Conservation (phyloP, 2,113 vertebrate genomes). For the Cryptotis parvus region DNA sequence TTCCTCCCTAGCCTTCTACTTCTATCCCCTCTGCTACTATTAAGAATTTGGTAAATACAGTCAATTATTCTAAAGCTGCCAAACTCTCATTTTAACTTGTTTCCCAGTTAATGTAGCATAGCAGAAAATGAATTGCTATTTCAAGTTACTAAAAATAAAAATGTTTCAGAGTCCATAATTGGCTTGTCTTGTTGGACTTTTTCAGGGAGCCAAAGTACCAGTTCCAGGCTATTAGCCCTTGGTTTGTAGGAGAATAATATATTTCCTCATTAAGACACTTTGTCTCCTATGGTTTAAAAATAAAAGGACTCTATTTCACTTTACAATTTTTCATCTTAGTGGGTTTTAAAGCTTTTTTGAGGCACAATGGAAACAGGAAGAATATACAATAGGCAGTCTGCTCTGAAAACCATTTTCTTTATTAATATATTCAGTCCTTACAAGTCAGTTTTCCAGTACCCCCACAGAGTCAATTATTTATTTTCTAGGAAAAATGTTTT, state of each 20-base stretch:
- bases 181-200: constrained; percentile 89
- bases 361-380: constrained; percentile 45
- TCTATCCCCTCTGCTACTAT: constrained; percentile 19
- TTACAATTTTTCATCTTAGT: constrained; percentile 77
- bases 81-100: constrained; percentile 85
- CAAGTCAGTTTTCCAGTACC: constrained; percentile 76
- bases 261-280: constrained; percentile 88
- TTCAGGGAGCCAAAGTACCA: constrained; percentile 87
- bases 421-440: constrained; percentile 68
- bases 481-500: neutral
- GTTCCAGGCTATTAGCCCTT: constrained; percentile 91
- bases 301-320: constrained; percentile 66
- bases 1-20: neutral
- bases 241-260: constrained; percentile 83
- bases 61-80: constrained; percentile 85
- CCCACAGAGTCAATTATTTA: constrained; percentile 29
- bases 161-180: constrained; percentile 86
- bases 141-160: constrained; percentile 89
- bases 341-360: constrained; percentile 72
- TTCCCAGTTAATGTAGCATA: constrained; percentile 89
- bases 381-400: constrained; percentile 71
- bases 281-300: constrained; percentile 76
- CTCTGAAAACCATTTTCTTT: constrained; percentile 78
- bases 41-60: constrained; percentile 84
- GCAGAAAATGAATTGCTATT: constrained; percentile 88